A percentile compares a stretch with the other conserved stretches of the same genome.
Evolutionary conservation across 2,888 invertebrate genomes (phyloP).

Genomic region (Ceramica pisi): DNA sequence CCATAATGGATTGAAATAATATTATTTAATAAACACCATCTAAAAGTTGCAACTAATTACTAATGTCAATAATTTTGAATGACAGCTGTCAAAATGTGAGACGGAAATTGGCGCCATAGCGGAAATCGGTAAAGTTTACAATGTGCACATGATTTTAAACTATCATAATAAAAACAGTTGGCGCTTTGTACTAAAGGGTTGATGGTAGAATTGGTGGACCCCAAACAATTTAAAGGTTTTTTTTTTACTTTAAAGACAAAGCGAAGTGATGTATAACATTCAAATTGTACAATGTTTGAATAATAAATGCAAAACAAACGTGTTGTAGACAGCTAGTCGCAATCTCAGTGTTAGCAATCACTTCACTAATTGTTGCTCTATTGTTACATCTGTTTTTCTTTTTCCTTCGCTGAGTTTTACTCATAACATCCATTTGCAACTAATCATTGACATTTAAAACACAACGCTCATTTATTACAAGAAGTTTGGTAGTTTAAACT

Average conservation of each 20-base stretch:
- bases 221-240: neutral
- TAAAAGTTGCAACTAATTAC: conserved; percentile 5
- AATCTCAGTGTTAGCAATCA: conserved; percentile 43
- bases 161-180: neutral
- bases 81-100: conserved; percentile 5
- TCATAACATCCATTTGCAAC: conserved; percentile 18
- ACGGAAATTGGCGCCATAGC: neutral
- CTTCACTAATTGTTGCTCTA: conserved; percentile 68
- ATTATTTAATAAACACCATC: neutral
- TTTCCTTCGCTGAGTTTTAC: conserved; percentile 23
- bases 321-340: conserved; percentile 42
- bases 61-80: neutral
- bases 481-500: conserved; percentile 50
- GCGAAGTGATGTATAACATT: conserved; percentile 16
- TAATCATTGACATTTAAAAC: conserved; percentile 15
- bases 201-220: neutral
- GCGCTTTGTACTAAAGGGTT: neutral
- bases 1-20: no score
- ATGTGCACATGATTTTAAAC: neutral
- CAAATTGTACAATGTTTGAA: conserved; percentile 22
- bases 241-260: neutral
- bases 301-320: conserved; percentile 33
- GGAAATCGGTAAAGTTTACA: neutral
- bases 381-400: conserved; percentile 58
- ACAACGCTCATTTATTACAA: conserved; percentile 9